A percentile compares a stretch with the other conserved stretches of the same genome.
These are phyloP conservation scores for rat (Rattus norvegicus) DNA, from an alignment of 2,113 vertebrate species.

Conservation along the genomic window DNA sequence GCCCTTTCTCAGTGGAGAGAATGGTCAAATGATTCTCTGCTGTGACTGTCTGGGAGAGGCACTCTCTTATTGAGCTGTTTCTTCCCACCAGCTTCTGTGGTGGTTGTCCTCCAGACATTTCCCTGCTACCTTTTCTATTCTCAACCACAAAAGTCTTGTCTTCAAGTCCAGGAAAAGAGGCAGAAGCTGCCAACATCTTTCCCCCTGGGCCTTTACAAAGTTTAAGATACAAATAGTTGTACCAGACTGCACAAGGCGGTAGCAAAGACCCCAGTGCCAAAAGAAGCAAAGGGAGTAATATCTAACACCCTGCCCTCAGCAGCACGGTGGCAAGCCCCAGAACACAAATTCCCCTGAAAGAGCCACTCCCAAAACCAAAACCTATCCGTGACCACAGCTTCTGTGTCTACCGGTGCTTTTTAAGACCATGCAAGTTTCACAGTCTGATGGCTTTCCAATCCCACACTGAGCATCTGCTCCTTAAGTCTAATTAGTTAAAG, in stretches of 20 bases:
- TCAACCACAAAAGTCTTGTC: not conserved
- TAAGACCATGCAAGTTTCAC: not conserved
- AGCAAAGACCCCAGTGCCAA: not conserved
- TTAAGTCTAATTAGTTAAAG: not conserved
- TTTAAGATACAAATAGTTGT: not conserved
- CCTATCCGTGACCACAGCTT: not conserved
- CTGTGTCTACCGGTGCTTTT: not conserved
- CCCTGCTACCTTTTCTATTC: not conserved
- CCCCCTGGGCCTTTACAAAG: not conserved
- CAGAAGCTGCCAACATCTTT: not conserved
- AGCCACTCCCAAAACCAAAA: not conserved
- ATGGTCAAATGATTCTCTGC: not conserved
- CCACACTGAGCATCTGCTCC: not conserved
- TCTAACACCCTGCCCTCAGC: not conserved
- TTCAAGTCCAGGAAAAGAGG: not conserved
- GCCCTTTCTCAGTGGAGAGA: not conserved
- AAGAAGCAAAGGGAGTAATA: not conserved
- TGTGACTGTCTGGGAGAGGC: not conserved
- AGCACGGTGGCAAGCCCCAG: not conserved
- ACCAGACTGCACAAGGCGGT: fast-evolving
- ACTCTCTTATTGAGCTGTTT: not conserved
- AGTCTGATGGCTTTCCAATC: not conserved
- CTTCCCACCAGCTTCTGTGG: not conserved
- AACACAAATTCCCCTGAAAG: not conserved
- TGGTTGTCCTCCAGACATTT: not conserved